These are phyloP conservation scores for Harmothoe impar DNA, from an alignment of 2,888 invertebrate species.

Conservation along the genomic window DNA sequence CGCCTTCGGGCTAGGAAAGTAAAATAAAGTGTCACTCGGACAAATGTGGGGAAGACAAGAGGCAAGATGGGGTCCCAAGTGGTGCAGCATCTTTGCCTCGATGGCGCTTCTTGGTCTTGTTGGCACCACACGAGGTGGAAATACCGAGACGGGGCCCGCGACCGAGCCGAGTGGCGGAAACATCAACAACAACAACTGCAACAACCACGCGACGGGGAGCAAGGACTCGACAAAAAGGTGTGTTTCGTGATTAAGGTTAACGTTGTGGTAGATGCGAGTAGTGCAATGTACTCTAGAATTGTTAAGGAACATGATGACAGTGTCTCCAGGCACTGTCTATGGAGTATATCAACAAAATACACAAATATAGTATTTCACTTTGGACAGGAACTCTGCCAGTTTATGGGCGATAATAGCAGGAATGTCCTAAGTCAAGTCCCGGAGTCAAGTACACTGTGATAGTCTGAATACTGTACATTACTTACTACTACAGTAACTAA, in stretches of 20 bases:
- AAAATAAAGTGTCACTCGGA: neutral
- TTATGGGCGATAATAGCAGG: too few relatives aligned
- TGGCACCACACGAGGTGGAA: neutral
- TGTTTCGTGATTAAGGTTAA: neutral
- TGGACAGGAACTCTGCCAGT: too few relatives aligned
- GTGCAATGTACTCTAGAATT: too few relatives aligned
- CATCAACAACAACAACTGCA: conserved; percentile 34
- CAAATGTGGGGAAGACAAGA: conserved; percentile 38
- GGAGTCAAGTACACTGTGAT: too few relatives aligned
- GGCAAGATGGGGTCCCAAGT: conserved; percentile 44
- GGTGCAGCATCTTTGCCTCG: conserved; percentile 63
- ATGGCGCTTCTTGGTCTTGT: conserved; percentile 34
- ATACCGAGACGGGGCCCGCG: neutral
- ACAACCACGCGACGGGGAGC: conserved; percentile 1
- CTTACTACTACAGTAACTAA: too few relatives aligned
- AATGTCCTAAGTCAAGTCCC: too few relatives aligned
- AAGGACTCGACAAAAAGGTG: neutral
- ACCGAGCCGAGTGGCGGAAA: neutral
- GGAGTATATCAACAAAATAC: too few relatives aligned
- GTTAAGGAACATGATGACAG: too few relatives aligned
- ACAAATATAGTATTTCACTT: too few relatives aligned
- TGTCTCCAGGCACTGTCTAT: too few relatives aligned
- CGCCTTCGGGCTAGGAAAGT: conserved; percentile 17
- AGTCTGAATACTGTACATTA: too few relatives aligned
- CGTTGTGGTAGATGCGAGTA: neutral